phyloP scores from a whole-genome alignment of 2,797 vertebrate genomes.

The Argyrosomus regius region DNA sequence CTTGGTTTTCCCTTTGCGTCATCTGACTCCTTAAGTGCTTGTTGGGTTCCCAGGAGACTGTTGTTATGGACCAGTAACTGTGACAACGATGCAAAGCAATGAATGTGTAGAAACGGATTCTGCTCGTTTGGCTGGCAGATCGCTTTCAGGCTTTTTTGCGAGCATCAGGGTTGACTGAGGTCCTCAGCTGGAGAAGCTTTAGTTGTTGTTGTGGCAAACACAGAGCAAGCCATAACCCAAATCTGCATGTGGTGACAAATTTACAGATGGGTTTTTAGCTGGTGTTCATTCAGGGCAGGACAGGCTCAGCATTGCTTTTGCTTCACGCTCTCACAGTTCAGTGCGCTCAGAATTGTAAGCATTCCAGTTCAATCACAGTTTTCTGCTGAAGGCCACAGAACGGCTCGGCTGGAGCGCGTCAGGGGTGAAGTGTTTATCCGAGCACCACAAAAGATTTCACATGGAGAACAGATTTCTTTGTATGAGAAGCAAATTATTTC shows the following conservation, averaged over 20 bases:
- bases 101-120: conserved; percentile 33
- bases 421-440: conserved; percentile 26
- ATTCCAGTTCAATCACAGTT: conserved; percentile 50
- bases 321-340: conserved; percentile 21
- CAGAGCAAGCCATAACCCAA: not conserved
- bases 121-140: conserved; percentile 41
- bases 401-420: conserved; percentile 27
- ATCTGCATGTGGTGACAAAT: conserved; percentile 17
- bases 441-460: conserved; percentile 1
- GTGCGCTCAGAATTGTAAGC: conserved; percentile 15
- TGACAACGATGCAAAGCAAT: conserved; percentile 60
- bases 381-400: conserved; percentile 22
- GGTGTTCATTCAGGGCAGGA: conserved; percentile 21
- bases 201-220: not conserved
- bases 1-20: conserved; percentile 37
- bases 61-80: conserved; percentile 74
- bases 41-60: conserved; percentile 64
- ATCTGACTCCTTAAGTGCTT: conserved; percentile 56
- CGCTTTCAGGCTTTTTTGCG: conserved; percentile 34
- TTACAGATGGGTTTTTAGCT: conserved; percentile 13
- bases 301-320: conserved; percentile 3
- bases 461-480: conserved; percentile 9
- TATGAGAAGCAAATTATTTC: conserved; percentile 19
- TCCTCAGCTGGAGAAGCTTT: conserved; percentile 16
- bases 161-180: conserved; percentile 25